Percentiles rank a stretch among this genome's conserved stretches.
These are phyloP conservation scores for Tenodera sinensis DNA, from an alignment of 2,888 invertebrate species.

Conservation along the genomic window DNA sequence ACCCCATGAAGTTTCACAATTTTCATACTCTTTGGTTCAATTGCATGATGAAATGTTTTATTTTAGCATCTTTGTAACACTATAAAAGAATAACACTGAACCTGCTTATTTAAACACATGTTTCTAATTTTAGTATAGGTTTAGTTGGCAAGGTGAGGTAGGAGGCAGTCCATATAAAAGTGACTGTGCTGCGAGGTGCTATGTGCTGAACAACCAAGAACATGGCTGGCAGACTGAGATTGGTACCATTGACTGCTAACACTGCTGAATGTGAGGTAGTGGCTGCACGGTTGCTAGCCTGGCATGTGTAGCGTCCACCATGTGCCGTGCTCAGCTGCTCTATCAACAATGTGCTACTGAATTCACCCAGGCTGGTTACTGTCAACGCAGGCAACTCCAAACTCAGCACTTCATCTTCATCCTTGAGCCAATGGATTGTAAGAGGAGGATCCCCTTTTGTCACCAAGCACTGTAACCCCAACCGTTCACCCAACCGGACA, in stretches of 20 bases:
- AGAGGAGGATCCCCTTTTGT: slow-evolving; percentile 46
- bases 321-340: slow-evolving; percentile 66
- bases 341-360: slow-evolving; percentile 65
- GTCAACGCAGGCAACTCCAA: slow-evolving; percentile 40
- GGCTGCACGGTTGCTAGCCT: slow-evolving; percentile 37
- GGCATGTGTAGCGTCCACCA: slow-evolving; percentile 41
- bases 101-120: no score
- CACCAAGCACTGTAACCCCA: slow-evolving; percentile 40
- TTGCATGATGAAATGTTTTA: no score
- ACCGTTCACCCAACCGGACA: slow-evolving; percentile 38
- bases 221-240: slow-evolving; percentile 10
- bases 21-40: no score
- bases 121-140: neutral
- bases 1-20: no score
- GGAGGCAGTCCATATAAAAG: neutral
- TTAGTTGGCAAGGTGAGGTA: neutral
- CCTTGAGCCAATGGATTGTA: slow-evolving; percentile 46
- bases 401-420: slow-evolving; percentile 44
- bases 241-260: slow-evolving; percentile 36
- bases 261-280: slow-evolving; percentile 37
- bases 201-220: neutral
- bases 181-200: neutral
- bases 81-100: no score
- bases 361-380: slow-evolving; percentile 46
- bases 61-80: no score